Conservation (phyloP, 1,140 invertebrate species). For the Caenorhabditis inopinata region DNA sequence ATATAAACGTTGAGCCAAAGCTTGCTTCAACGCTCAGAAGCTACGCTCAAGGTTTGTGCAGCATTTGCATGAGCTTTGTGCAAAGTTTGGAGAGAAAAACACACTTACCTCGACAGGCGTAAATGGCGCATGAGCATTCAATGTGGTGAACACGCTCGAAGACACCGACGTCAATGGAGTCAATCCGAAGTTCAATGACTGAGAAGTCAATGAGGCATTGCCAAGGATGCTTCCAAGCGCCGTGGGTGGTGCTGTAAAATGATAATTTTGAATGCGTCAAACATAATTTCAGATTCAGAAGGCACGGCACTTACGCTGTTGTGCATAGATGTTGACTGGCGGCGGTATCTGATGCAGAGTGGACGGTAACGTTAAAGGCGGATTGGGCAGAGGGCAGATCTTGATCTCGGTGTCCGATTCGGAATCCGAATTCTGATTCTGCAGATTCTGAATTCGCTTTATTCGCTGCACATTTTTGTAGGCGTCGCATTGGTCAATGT, state of each 20-base stretch:
- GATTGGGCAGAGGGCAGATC: slow-evolving; percentile 14
- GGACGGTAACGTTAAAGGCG: not conserved
- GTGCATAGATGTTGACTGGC: not conserved
- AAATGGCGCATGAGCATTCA: not conserved
- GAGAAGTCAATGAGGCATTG: not conserved
- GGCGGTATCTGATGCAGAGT: not conserved
- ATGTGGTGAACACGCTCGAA: not conserved
- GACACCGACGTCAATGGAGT: not conserved
- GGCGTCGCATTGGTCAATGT: slow-evolving; percentile 62
- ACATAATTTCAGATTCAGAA: too few species aligned
- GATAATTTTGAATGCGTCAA: too few species aligned
- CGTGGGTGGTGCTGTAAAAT: not conserved
- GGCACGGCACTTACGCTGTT: not conserved
- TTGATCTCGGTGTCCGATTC: slow-evolving; percentile 6
- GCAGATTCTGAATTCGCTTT: too few species aligned
- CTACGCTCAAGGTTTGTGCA: too few species aligned
- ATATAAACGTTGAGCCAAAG: too few species aligned
- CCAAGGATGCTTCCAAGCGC: not conserved
- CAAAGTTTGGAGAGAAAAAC: too few species aligned
- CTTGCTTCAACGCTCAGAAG: too few species aligned
- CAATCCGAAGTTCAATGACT: not conserved
- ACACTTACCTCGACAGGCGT: not conserved
- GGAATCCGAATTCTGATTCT: not conserved
- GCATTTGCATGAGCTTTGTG: too few species aligned
- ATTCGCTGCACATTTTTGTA: too few species aligned